Evolutionary conservation across 2,113 vertebrate genomes (phyloP).

Genomic region (Lontra canadensis): DNA sequence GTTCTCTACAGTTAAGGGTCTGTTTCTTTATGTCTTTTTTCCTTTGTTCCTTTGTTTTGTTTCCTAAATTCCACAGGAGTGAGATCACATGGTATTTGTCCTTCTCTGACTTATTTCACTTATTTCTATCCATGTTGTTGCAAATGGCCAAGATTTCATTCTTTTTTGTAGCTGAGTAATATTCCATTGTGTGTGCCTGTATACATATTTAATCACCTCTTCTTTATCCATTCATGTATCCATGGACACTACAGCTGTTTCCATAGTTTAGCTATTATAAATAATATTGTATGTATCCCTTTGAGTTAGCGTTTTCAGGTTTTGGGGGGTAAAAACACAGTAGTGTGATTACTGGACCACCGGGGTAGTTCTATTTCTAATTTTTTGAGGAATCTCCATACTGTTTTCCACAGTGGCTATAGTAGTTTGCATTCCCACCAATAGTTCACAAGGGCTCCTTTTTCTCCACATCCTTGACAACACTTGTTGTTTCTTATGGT

Average conservation of each 20-base stretch:
- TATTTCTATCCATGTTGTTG: not conserved
- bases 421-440: too few species aligned
- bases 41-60: not conserved
- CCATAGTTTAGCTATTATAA: too few species aligned
- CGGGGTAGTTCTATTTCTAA: not conserved
- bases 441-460: not conserved
- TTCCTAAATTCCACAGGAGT: not conserved
- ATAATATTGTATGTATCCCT: too few species aligned
- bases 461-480: not conserved
- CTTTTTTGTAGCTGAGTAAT: too few species aligned
- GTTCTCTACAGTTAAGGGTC: not conserved
- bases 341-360: not conserved
- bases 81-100: not conserved
- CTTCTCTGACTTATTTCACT: not conserved
- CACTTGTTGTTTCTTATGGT: not conserved
- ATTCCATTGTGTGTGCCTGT: too few species aligned
- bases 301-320: not conserved
- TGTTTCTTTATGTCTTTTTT: not conserved
- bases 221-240: too few species aligned
- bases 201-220: too few species aligned
- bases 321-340: not conserved
- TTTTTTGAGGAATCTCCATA: not conserved
- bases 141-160: too few species aligned
- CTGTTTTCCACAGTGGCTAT: not conserved
- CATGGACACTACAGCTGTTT: too few species aligned